Evolutionary conservation across 2,113 vertebrate genomes (phyloP), one percentile per base, ranked within the genome.

Genomic region (Garra rufa): DNA sequence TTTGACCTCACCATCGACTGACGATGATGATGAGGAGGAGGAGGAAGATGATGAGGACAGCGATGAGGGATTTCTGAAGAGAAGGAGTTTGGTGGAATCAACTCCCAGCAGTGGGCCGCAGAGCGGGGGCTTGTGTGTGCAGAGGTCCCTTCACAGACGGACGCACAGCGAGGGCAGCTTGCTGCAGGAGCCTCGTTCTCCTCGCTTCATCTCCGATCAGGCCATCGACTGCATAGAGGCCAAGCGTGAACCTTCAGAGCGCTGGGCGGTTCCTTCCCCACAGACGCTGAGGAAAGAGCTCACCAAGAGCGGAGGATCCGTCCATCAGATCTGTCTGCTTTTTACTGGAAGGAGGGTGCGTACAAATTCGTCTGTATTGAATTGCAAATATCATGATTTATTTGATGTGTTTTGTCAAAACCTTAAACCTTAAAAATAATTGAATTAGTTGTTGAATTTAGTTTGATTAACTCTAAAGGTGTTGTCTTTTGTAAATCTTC

Each of bases 161-260:
- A 98, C 97, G 0, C 95, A 97, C 92, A 98, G 97, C 0, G 98
- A 99, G 90, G 97, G 97, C 71, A 97, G 96, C 86, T 92, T 99
- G 48, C 93, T 97, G 79, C 95, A 95, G 89, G 96, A 98, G 87
- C 76, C 94, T 71, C 94, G 92, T 0, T 91, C 94, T 4, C 92
- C 95, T 41, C 95, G 93, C 89, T 98, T 97, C 88, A 91, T 96
- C 87, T 99, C 98, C 0, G 97, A 99, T 92, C 97, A 95, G 91
- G 96, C 95, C 89, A 92, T 98, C 85, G 91, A 97, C 91, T 95
- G 90, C 83, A 90, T 94, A 0, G 95, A 94, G 8, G 75, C 77
- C 0, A 1, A 76, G 70, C 89, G 87, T 1, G 0, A 3, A 0
- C n/a, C 17, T 26, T 69, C 81, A 0, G 8, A 85, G 0, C 65